Base-by-base conservation (phyloP, 64 coral and sea anemone genomes). In the Orbicella faveolata region DNA sequence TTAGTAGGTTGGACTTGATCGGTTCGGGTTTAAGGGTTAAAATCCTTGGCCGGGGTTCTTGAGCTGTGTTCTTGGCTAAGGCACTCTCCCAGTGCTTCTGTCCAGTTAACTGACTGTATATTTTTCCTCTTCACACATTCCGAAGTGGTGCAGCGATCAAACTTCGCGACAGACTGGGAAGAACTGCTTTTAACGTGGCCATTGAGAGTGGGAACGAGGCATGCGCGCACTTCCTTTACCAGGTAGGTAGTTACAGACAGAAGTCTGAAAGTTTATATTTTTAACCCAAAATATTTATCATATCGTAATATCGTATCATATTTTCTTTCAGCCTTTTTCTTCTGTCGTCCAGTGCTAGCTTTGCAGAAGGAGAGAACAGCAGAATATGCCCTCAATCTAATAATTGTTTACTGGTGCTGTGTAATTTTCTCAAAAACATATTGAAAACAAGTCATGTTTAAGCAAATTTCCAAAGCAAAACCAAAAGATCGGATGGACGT, bases 161-260 rank as follows among this genome's bases (percentile, higher is more conserved):
- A 21, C 77, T 79, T 78, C 87, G 82, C 23, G 95, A 96, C 79
- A 81, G 88, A 73, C 37, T 75, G 39, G 95, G 95, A 4, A 89
- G 92, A 61, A 96, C 95, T 16, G 86, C 95, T 0, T 94, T 90
- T 67, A 86, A 94, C 39, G 76, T 96, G 11, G 95, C 95, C 13
- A 69, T 94, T 5, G 79, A 67, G 10, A 91, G 90, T 84, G 95
- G 95, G 3, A 96, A 94, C 18, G 95, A 93, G 44, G 92, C 92
- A 4, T 96, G 95, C 23, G 95, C 92, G 30, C 83, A 87, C 9
- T 94, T 93, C 23, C 59, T 96, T 18, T 59, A 76, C 15, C 89
- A 96, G 84, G 95, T 96, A 30, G 20, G 79, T 54, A 15, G n/a
- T 14, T 19, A n/a, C 34, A 61, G 17, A 20, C 54, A 57, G 21